Conservation (phyloP, 1,140 invertebrate species). For the Leguminivora glycinivorella region DNA sequence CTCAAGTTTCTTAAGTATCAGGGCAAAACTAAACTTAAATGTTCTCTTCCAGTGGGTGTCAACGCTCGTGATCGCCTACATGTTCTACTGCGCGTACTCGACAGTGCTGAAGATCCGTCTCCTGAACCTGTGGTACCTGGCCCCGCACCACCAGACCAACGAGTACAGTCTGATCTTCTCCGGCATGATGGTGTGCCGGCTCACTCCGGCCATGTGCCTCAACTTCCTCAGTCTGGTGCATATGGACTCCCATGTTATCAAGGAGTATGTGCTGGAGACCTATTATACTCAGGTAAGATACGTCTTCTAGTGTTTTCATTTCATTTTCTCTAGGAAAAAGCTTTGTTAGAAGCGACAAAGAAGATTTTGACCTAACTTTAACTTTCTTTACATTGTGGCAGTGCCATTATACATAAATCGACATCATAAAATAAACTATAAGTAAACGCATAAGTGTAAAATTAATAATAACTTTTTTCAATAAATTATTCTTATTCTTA, state of each 20-base stretch:
- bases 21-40: too few species aligned
- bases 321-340: too few species aligned
- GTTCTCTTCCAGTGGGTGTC: constrained; percentile 85
- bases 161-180: constrained; percentile 99
- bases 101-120: constrained; percentile 98
- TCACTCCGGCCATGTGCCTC: constrained; percentile 98
- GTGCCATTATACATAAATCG: too few species aligned
- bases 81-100: constrained; percentile 98
- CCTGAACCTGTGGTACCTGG: constrained; percentile 98
- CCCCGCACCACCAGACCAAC: constrained; percentile 98
- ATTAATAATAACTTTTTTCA: too few species aligned
- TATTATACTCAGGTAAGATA: constrained; percentile 92
- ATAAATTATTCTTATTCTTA: too few species aligned
- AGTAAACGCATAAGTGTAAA: too few species aligned
- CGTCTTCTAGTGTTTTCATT: too few species aligned
- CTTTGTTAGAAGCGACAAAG: too few species aligned
- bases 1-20: too few species aligned
- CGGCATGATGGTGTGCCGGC: constrained; percentile 97
- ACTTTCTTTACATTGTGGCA: too few species aligned
- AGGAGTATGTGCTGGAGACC: constrained; percentile 89
- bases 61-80: constrained; percentile 93
- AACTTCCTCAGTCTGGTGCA: constrained; percentile 99
- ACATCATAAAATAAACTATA: too few species aligned
- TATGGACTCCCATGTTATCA: constrained; percentile 98
- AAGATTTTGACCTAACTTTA: too few species aligned